Conservation (phyloP, 92 coral and sea anemone genomes). For the Scolanthus callimorphus region DNA sequence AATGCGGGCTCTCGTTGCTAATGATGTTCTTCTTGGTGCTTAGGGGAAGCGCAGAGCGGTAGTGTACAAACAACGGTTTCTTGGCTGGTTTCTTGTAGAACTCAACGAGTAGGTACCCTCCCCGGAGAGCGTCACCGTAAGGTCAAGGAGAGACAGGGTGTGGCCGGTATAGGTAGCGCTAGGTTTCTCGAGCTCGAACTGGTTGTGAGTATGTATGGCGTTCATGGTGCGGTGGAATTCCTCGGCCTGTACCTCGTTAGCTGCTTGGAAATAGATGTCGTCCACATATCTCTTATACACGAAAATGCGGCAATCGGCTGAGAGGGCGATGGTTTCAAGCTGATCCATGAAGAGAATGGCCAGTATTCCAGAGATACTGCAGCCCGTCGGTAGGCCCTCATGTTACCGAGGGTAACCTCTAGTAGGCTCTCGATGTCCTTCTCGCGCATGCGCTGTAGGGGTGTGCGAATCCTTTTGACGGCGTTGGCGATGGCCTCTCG, state of each 20-base stretch:
- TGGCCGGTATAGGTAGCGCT: slow-evolving; percentile 10
- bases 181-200: slow-evolving; percentile 41
- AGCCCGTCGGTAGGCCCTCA: slow-evolving; percentile 32
- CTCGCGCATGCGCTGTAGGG: neutral
- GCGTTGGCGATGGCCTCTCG: slow-evolving; percentile 33
- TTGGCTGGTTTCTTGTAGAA: slow-evolving; percentile 44
- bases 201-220: slow-evolving; percentile 1
- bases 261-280: slow-evolving; percentile 37
- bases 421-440: slow-evolving; percentile 20
- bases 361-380: slow-evolving; percentile 19
- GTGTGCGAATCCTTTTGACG: slow-evolving; percentile 6
- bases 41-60: slow-evolving; percentile 22
- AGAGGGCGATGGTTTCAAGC: slow-evolving; percentile 35
- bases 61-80: slow-evolving; percentile 35
- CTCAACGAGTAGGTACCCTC: slow-evolving; percentile 24
- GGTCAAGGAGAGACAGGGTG: slow-evolving; percentile 25
- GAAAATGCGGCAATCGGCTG: slow-evolving; percentile 9
- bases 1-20: slow-evolving; percentile 33
- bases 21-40: slow-evolving; percentile 15
- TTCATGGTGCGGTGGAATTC: slow-evolving; percentile 27
- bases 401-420: slow-evolving; percentile 15
- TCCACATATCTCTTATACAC: too few relatives aligned
- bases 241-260: slow-evolving; percentile 17
- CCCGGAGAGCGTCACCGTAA: slow-evolving; percentile 9
- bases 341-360: slow-evolving; percentile 47